Evolutionary conservation across 1,140 invertebrate species (phyloP).

Genomic region (Drosophila arawakana): DNA sequence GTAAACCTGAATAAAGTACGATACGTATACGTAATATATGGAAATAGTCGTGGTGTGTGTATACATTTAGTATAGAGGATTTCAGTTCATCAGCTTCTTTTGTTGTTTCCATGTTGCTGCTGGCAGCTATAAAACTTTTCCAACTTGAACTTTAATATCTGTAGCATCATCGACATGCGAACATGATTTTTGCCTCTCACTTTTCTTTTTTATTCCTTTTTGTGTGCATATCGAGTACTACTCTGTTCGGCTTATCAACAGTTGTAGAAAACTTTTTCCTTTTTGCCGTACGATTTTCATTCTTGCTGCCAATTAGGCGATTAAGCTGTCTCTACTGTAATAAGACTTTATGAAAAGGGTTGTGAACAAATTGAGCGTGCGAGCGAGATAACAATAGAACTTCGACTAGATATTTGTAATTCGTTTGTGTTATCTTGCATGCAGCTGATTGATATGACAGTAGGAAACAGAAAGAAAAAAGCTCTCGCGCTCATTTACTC

Average conservation of each 20-base stretch:
- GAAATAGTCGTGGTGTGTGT: background rate
- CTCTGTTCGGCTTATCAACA: constrained; percentile 15
- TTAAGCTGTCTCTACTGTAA: constrained; percentile 20
- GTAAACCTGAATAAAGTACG: background rate
- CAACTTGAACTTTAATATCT: constrained; percentile 41
- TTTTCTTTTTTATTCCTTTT: constrained; percentile 4
- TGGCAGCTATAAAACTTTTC: constrained; percentile 43
- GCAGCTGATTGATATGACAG: no score
- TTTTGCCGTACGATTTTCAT: constrained; percentile 16
- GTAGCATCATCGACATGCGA: constrained; percentile 18
- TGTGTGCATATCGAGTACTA: constrained; percentile 16
- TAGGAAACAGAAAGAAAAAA: background rate
- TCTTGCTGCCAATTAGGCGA: constrained; percentile 21
- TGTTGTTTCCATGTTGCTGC: constrained; percentile 2
- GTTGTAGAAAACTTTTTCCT: constrained; percentile 26
- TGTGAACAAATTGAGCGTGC: background rate
- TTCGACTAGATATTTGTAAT: no score
- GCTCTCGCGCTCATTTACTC: background rate
- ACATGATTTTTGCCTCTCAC: constrained; percentile 28
- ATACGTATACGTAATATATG: constrained; percentile 18
- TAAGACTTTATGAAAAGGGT: constrained; percentile 7
- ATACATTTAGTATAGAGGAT: constrained; percentile 14
- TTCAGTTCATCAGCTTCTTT: constrained; percentile 41
- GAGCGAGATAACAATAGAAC: background rate
- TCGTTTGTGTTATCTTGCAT: no score